Evolutionary conservation across 2,888 invertebrate genomes (phyloP).

Genomic region (Micoletzkya japonica): DNA sequence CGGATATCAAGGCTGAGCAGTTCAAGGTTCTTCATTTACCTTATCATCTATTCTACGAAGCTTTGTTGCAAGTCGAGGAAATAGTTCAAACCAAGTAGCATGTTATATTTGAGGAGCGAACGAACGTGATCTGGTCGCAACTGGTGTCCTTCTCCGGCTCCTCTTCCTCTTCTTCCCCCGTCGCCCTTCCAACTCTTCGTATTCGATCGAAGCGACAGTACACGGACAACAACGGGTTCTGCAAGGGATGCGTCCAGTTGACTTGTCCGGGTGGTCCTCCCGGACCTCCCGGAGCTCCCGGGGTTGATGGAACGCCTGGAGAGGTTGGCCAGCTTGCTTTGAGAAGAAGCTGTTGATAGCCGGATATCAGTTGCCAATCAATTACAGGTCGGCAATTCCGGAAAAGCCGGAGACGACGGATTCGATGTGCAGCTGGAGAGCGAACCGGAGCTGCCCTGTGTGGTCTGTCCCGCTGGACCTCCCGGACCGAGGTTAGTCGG

Average conservation of each 20-base stretch:
- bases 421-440: constrained; percentile 60
- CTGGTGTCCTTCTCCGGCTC: constrained; percentile 17
- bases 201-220: constrained; percentile 24
- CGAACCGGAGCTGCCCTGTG: constrained; percentile 61
- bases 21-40: constrained; percentile 30
- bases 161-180: background rate
- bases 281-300: constrained; percentile 59
- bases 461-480: constrained; percentile 63
- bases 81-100: background rate
- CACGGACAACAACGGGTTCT: constrained; percentile 34
- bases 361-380: too few species aligned
- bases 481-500: constrained; percentile 50
- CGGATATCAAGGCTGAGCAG: constrained; percentile 20
- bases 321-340: constrained; percentile 28
- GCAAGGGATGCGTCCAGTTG: constrained; percentile 53
- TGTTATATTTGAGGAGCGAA: constrained; percentile 13
- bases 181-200: background rate
- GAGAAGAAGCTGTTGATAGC: background rate
- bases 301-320: constrained; percentile 58
- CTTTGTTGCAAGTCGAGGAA: background rate
- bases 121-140: constrained; percentile 21
- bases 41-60: background rate
- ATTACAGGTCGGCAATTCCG: constrained; percentile 34
- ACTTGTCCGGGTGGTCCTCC: constrained; percentile 61
- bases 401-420: constrained; percentile 57